These are phyloP conservation scores for Meiosimyza decipiens DNA, from an alignment of 2,888 invertebrate genomes.

Conservation along the genomic window DNA sequence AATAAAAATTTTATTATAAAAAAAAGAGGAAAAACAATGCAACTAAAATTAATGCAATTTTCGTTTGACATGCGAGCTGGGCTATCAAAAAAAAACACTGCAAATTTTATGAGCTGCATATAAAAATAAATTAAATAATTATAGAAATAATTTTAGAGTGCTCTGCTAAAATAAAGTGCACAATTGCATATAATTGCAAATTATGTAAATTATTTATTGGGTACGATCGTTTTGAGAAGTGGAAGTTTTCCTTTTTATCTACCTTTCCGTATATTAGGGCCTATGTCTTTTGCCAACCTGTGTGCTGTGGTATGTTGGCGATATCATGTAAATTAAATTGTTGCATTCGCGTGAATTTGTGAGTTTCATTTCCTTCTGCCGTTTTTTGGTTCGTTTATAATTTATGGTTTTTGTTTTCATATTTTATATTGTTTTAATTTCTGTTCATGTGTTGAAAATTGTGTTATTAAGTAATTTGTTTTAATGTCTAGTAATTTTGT, in stretches of 20 bases:
- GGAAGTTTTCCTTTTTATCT: background rate
- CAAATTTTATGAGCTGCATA: conserved; percentile 23
- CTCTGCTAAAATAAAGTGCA: background rate
- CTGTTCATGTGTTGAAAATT: background rate
- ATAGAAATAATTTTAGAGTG: conserved; percentile 27
- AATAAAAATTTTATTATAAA: conserved; percentile 21
- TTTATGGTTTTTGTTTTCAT: background rate
- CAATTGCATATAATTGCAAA: conserved; percentile 34
- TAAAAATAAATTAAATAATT: conserved; percentile 39
- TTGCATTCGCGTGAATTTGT: background rate
- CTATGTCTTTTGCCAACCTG: background rate
- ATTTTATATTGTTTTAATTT: background rate
- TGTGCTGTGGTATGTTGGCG: background rate
- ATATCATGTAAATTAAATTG: conserved; percentile 15
- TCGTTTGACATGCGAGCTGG: background rate
- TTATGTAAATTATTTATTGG: conserved; percentile 29
- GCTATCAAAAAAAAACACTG: background rate
- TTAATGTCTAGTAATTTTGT: conserved; percentile 29
- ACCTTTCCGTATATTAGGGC: background rate
- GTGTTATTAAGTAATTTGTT: conserved; percentile 36
- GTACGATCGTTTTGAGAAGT: background rate
- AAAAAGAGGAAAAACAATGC: background rate
- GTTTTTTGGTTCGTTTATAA: background rate
- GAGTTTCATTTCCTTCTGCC: background rate
- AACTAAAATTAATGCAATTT: conserved; percentile 1